A percentile compares a stretch with the other conserved stretches of the same genome.
These are phyloP conservation scores for Uloborus diversus DNA, from an alignment of 1,140 invertebrate species.

Conservation along the genomic window DNA sequence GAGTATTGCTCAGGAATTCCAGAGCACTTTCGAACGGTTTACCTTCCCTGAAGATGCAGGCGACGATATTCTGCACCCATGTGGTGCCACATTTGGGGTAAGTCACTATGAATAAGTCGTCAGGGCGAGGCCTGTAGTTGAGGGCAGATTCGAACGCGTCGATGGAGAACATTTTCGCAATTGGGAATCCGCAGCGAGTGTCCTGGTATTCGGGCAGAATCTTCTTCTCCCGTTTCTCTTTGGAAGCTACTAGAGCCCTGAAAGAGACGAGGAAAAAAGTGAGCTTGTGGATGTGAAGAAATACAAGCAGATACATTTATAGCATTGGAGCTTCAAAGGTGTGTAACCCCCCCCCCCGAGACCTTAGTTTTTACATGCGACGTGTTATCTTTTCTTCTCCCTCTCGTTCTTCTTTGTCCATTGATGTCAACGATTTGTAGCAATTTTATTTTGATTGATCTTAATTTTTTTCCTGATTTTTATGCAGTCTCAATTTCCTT, in stretches of 20 bases:
- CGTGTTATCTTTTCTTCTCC: no score
- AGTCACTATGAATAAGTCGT: conserved; percentile 54
- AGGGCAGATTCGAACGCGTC: conserved; percentile 9
- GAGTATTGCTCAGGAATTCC: conserved; percentile 30
- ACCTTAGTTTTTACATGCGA: no score
- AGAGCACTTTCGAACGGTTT: not conserved
- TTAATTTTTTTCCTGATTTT: no score
- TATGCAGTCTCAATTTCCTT: no score
- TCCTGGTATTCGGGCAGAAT: not conserved
- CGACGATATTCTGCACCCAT: conserved; percentile 50
- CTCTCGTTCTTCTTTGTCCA: no score
- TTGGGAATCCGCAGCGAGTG: not conserved
- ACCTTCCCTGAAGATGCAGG: conserved; percentile 38
- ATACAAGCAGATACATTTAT: no score
- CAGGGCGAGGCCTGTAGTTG: conserved; percentile 17
- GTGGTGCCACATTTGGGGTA: conserved; percentile 58
- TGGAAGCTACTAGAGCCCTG: not conserved
- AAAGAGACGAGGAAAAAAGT: no score
- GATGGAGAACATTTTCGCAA: not conserved
- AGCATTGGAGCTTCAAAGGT: no score
- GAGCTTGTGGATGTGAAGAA: no score
- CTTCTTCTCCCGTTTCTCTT: not conserved
- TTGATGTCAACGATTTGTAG: no score
- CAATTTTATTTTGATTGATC: no score
- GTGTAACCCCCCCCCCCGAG: no score